These are phyloP conservation scores for Stegodyphus mimosarum DNA, from an alignment of 1,140 invertebrate genomes.

Conservation along the genomic window DNA sequence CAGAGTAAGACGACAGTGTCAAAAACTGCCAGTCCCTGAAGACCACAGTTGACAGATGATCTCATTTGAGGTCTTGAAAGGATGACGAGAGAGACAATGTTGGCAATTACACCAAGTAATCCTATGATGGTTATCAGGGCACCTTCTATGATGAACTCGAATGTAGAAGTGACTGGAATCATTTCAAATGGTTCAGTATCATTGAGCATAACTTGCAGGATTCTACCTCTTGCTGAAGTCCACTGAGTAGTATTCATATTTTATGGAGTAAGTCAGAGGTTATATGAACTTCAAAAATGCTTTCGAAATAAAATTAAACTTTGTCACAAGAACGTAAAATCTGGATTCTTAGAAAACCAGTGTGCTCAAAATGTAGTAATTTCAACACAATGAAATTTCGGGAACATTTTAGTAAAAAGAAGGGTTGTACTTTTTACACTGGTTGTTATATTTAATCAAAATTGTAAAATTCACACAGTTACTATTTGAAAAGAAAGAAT, in stretches of 20 bases:
- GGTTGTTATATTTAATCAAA: too few species aligned
- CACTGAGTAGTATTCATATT: slow-evolving; percentile 26
- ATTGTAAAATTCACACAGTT: too few species aligned
- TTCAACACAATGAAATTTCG: too few species aligned
- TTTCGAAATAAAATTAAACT: too few species aligned
- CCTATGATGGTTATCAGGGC: slow-evolving; percentile 31
- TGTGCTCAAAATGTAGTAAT: too few species aligned
- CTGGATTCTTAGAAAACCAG: too few species aligned
- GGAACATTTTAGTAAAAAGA: too few species aligned
- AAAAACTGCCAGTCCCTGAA: slow-evolving; percentile 51
- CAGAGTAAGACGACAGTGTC: slow-evolving; percentile 41
- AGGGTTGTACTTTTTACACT: too few species aligned
- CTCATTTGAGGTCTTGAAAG: slow-evolving; percentile 50
- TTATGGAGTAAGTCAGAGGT: too few species aligned
- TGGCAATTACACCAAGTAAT: slow-evolving; percentile 37
- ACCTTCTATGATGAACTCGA: slow-evolving; percentile 54
- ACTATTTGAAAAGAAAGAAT: too few species aligned
- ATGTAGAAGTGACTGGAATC: slow-evolving; percentile 33
- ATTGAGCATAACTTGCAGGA: slow-evolving; percentile 16
- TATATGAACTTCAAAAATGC: too few species aligned
- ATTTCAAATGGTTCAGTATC: slow-evolving; percentile 13
- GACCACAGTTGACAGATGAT: slow-evolving; percentile 47
- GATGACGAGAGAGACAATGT: slow-evolving; percentile 43
- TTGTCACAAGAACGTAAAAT: too few species aligned
- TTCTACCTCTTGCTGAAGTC: background rate